Percentiles rank a stretch among this genome's conserved stretches.
phyloP scores from a whole-genome alignment of 2,888 invertebrate species.

The Candidula unifasciata region DNA sequence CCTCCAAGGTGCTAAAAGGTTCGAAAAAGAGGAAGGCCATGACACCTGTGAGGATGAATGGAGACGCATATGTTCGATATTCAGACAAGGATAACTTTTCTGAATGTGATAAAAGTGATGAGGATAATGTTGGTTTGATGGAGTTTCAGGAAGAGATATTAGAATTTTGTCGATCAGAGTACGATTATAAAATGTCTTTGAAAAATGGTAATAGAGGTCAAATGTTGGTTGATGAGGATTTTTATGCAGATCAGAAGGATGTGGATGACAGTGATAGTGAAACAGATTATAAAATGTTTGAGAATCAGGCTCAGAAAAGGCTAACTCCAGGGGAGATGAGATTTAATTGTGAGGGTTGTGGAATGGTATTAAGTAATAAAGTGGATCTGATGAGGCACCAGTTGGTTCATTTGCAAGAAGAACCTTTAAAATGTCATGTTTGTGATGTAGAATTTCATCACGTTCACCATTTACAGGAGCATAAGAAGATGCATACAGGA shows the following conservation, averaged over 20 bases:
- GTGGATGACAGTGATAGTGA: not conserved
- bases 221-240: not conserved
- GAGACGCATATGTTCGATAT: not conserved
- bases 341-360: constrained; percentile 12
- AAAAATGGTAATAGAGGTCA: not conserved
- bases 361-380: not conserved
- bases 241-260: not conserved
- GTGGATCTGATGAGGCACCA: not conserved
- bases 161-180: not conserved
- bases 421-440: constrained; percentile 30
- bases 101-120: not conserved
- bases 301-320: not conserved
- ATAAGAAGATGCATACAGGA: not conserved
- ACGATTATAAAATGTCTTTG: not conserved
- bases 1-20: not conserved
- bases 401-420: not conserved
- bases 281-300: not conserved
- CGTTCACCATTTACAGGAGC: not conserved
- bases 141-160: not conserved
- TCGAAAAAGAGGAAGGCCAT: not conserved
- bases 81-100: not conserved
- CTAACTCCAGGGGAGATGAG: not conserved
- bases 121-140: not conserved
- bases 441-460: constrained; percentile 9
- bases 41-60: not conserved